phyloP scores from a whole-genome alignment of 2,797 vertebrate genomes.

The Mastacembelus armatus region DNA sequence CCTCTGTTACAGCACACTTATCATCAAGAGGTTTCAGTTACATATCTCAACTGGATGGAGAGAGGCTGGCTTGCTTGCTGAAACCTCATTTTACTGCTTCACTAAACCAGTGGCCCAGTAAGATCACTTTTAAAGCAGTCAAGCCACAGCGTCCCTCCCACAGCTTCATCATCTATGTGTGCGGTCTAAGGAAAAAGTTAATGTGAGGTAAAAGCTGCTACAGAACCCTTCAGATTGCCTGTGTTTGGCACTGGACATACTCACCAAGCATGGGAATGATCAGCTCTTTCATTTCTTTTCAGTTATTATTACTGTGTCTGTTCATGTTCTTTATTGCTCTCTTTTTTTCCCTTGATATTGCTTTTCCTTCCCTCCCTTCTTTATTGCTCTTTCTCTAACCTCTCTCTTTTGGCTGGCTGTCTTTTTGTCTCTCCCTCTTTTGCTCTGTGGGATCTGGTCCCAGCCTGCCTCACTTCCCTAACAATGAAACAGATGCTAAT shows the following conservation, averaged over 20 bases:
- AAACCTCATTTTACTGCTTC: conserved; percentile 66
- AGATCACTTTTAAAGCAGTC: conserved; percentile 66
- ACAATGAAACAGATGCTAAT: conserved; percentile 81
- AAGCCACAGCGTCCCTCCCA: conserved; percentile 32
- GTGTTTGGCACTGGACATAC: conserved; percentile 59
- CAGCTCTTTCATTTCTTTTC: conserved; percentile 60
- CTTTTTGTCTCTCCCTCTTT: conserved; percentile 32
- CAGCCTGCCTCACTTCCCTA: conserved; percentile 57
- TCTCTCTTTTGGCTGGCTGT: conserved; percentile 30
- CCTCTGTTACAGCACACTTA: conserved; percentile 49
- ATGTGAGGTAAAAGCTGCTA: conserved; percentile 62
- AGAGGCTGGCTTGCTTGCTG: conserved; percentile 28
- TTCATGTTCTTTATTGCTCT: conserved; percentile 50
- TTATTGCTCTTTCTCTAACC: conserved; percentile 40
- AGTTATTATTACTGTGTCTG: conserved; percentile 65
- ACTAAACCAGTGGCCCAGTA: conserved; percentile 48
- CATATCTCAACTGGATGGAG: conserved; percentile 52
- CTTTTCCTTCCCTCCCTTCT: conserved; percentile 25
- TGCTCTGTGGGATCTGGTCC: conserved; percentile 62
- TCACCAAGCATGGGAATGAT: conserved; percentile 65
- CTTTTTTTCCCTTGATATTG: conserved; percentile 30
- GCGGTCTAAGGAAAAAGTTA: conserved; percentile 67
- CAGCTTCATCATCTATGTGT: conserved; percentile 65
- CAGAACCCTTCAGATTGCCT: conserved; percentile 65
- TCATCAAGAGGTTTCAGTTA: conserved; percentile 51